A percentile compares a stretch with the other conserved stretches of the same genome.
phyloP scores from a whole-genome alignment of 2,888 invertebrate genomes.

The Tiphia femorata region DNA sequence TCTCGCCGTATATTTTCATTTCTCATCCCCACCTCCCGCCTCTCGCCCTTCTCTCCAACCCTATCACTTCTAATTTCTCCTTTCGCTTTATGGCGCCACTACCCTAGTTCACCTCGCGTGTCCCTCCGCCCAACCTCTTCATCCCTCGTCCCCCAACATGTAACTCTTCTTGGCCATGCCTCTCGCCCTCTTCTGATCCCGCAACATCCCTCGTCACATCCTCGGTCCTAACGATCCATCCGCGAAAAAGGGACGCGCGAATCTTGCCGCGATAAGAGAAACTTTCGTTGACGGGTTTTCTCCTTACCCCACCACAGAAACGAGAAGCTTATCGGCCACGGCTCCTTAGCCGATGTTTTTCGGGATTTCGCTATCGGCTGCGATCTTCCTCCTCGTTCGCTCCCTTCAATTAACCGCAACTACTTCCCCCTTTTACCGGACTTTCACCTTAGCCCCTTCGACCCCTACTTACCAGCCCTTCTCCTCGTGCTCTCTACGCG shows the following conservation, averaged over 20 bases:
- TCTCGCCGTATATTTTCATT: too few species aligned
- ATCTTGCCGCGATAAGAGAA: conserved; percentile 57
- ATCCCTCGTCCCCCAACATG: too few species aligned
- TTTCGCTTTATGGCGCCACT: too few species aligned
- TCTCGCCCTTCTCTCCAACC: background rate
- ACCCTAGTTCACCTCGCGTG: too few species aligned
- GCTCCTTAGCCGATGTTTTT: conserved; percentile 14
- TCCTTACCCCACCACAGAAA: conserved; percentile 13
- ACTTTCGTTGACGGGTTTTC: conserved; percentile 60
- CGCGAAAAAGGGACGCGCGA: conserved; percentile 34
- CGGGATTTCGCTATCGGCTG: conserved; percentile 12
- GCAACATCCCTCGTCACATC: too few species aligned
- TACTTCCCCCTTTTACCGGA: conserved; percentile 2
- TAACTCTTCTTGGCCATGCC: too few species aligned
- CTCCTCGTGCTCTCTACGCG: too few species aligned
- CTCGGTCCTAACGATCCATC: conserved; percentile 14
- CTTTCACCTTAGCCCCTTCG: too few species aligned
- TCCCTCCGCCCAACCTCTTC: too few species aligned
- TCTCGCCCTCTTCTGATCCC: too few species aligned
- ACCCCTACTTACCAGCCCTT: too few species aligned
- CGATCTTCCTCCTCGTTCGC: conserved; percentile 4
- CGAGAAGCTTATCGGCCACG: background rate
- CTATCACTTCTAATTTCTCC: background rate
- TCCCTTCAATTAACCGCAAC: conserved; percentile 15
- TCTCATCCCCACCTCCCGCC: background rate